phyloP scores from a whole-genome alignment of 2,113 vertebrate species.

The Rutilus rutilus region DNA sequence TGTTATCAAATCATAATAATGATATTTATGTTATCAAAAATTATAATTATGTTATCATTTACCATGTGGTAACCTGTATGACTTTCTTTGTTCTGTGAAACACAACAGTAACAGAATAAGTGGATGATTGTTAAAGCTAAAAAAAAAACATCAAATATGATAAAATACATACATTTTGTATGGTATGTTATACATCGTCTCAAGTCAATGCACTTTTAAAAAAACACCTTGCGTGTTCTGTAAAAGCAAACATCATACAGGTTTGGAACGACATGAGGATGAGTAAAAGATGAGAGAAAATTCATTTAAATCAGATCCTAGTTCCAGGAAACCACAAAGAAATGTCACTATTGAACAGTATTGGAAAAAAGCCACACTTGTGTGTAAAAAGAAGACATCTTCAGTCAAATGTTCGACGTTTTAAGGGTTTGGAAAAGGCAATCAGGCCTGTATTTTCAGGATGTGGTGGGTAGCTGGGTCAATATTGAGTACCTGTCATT shows the following conservation, averaged over 20 bases:
- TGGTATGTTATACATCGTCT: too few relatives aligned
- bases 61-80: too few relatives aligned
- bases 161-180: neutral
- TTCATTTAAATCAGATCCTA: neutral
- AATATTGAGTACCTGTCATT: constrained; percentile 77
- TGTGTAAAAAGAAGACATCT: constrained; percentile 40
- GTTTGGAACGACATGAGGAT: neutral
- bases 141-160: neutral
- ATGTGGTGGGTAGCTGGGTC: constrained; percentile 69
- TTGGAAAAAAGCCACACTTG: constrained; percentile 19
- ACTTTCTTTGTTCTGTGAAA: too few relatives aligned
- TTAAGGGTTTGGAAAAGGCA: constrained; percentile 62
- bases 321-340: constrained; percentile 1
- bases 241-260: neutral
- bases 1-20: too few relatives aligned
- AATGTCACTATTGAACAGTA: constrained; percentile 12
- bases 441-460: constrained; percentile 67
- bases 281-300: neutral
- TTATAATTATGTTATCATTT: too few relatives aligned
- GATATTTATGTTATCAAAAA: too few relatives aligned
- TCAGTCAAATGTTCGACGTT: constrained; percentile 62
- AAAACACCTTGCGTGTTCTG: neutral
- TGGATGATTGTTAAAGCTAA: neutral
- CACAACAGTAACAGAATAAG: too few relatives aligned
- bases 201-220: too few relatives aligned